Evolutionary conservation across 2,797 vertebrate genomes (phyloP), one percentile per base, ranked within the genome.

Genomic region (Ctenopoma multispine): DNA sequence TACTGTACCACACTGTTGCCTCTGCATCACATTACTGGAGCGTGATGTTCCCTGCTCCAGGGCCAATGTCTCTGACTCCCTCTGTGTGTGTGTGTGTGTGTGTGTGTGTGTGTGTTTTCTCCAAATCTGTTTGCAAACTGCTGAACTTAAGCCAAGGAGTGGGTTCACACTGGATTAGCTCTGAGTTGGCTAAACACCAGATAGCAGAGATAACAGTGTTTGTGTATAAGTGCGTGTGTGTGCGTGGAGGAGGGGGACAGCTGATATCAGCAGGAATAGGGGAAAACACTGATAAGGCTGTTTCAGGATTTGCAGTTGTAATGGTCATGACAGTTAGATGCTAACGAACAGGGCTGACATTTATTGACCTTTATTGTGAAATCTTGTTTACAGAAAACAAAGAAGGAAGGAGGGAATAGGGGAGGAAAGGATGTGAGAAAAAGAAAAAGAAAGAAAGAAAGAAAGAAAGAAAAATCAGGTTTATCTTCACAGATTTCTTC

Each of bases 1-100:
- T 73, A 70, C 85, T 84, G 82, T 84, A 84, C 79, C 75, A 67
- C 74, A 77, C 63, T 70, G 82, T 79, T 84, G 85, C 87, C 79
- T 79, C 79, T 76, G 90, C 91, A 89, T 92, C 90, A 90, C 87
- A 91, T 92, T 93, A 93, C 91, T 91, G 87, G 91, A 92, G 92
- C 92, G 81, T 91, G 90, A 92, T 91, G 89, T 92, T 92, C 90
- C 82, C 81, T 81, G 90, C 92, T 90, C 70, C 73, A 49, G 90
- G 90, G 90, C 85, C 86, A 84, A 87, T 87, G 82, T 84, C 77
- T 70, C 74, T 77, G 71, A 81, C 58, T 86, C 59, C 43, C 41
- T 72, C 63, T 79, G 63, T 79, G 49, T 80, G 44, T 69, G 56
- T 73, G 69, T 82, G 50, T 71, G 71, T 81, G 68, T 82, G 68